phyloP scores from a whole-genome alignment of 2,888 invertebrate species.

The Xestia sexstrigata region DNA sequence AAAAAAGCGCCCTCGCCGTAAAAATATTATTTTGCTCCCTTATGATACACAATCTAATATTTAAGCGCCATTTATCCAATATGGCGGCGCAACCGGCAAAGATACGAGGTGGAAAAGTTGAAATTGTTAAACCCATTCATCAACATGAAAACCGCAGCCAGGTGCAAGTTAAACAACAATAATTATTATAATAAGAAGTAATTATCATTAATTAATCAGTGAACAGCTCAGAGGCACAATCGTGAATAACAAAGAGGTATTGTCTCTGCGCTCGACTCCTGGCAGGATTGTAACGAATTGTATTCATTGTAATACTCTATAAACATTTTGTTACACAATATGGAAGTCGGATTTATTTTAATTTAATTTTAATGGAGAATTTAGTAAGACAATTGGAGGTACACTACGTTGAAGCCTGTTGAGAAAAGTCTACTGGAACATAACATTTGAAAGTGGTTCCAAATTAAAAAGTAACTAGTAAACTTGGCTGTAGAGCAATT shows the following conservation, averaged over 20 bases:
- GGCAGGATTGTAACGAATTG: slow-evolving; percentile 18
- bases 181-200: slow-evolving; percentile 19
- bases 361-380: slow-evolving; percentile 10
- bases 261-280: slow-evolving; percentile 22
- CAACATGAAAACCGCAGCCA: slow-evolving; percentile 1
- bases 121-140: not conserved
- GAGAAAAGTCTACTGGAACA: not conserved
- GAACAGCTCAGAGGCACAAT: slow-evolving; percentile 21
- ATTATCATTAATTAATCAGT: slow-evolving; percentile 35
- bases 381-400: not conserved
- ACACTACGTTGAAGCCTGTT: not conserved
- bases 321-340: slow-evolving; percentile 23
- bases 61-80: not conserved
- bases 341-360: slow-evolving; percentile 8
- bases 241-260: slow-evolving; percentile 51
- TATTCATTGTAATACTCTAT: slow-evolving; percentile 36
- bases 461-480: not conserved
- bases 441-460: not conserved
- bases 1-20: too few relatives aligned
- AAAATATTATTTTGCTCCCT: too few relatives aligned
- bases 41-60: too few relatives aligned
- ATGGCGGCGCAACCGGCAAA: not conserved
- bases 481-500: not conserved
- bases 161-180: slow-evolving; percentile 12
- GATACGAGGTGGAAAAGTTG: not conserved